phyloP scores from a whole-genome alignment of 2,888 invertebrate species.

The Pseudococcus longispinus region DNA sequence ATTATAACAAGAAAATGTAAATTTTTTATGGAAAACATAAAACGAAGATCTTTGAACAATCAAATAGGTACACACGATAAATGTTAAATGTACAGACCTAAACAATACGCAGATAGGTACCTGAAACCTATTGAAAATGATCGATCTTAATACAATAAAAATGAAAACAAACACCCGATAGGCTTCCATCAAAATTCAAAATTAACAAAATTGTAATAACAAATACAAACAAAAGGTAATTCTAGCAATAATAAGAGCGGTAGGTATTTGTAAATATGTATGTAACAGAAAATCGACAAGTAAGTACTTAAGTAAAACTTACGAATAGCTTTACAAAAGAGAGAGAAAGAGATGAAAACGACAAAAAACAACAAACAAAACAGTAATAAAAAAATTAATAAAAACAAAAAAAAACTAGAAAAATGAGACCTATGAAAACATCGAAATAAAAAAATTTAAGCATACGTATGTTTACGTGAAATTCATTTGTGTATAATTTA shows the following conservation, averaged over 20 bases:
- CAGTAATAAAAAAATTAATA: not conserved
- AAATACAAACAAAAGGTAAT: not conserved
- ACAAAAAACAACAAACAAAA: not conserved
- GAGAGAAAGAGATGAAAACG: not conserved
- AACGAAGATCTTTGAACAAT: constrained; percentile 6
- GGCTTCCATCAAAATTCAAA: not conserved
- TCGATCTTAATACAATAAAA: not conserved
- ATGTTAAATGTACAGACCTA: not conserved
- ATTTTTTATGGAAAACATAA: constrained; percentile 23
- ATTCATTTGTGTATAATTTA: not conserved
- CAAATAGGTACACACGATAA: not conserved
- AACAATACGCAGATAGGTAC: not conserved
- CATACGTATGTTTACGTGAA: not conserved
- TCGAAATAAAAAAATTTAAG: not conserved
- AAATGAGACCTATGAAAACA: not conserved
- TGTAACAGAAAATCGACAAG: not conserved
- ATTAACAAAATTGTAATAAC: not conserved
- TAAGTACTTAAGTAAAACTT: not conserved
- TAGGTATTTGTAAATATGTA: not conserved
- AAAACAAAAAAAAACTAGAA: not conserved
- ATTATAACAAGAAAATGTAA: constrained; percentile 24
- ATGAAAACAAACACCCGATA: not conserved
- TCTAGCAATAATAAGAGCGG: not conserved
- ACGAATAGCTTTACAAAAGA: not conserved
- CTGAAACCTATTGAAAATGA: not conserved